These are phyloP conservation scores for Toxotes jaculatrix DNA, from an alignment of 2,113 vertebrate species.

Conservation along the genomic window DNA sequence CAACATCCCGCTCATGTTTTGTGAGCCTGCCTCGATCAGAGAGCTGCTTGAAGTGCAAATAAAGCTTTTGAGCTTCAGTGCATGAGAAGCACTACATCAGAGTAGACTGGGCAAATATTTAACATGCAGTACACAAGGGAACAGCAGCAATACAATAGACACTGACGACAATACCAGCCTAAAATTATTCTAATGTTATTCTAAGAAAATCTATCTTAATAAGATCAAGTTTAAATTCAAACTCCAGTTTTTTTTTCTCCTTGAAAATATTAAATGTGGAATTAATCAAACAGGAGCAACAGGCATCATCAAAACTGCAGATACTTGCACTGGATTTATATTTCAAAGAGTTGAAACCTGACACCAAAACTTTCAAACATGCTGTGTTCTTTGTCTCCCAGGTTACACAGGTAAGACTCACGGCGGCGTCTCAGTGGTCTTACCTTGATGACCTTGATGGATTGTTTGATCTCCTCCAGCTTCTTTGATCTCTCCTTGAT, in stretches of 20 bases:
- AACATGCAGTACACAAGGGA: background rate
- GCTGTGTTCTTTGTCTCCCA: background rate
- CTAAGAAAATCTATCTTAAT: too few relatives aligned
- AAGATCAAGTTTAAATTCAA: background rate
- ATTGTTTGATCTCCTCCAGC: constrained; percentile 85
- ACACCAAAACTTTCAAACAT: constrained; percentile 2
- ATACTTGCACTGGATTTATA: background rate
- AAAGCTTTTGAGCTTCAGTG: constrained; percentile 8
- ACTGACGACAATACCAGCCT: background rate
- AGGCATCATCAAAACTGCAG: too few relatives aligned
- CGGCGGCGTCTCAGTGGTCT: constrained; percentile 7
- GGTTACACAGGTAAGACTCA: background rate
- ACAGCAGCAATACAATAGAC: background rate
- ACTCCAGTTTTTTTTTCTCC: background rate
- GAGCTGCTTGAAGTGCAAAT: constrained; percentile 28
- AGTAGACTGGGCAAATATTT: constrained; percentile 39
- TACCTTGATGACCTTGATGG: constrained; percentile 85
- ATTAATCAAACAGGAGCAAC: background rate
- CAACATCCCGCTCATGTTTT: background rate
- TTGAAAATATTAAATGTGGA: background rate
- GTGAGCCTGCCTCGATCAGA: background rate
- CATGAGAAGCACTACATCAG: background rate
- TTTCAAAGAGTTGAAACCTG: background rate
- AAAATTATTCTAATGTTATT: too few relatives aligned
- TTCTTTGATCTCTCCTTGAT: constrained; percentile 86